Conservation (phyloP, 2,888 invertebrate genomes). For the Cactoblastis cactorum region DNA sequence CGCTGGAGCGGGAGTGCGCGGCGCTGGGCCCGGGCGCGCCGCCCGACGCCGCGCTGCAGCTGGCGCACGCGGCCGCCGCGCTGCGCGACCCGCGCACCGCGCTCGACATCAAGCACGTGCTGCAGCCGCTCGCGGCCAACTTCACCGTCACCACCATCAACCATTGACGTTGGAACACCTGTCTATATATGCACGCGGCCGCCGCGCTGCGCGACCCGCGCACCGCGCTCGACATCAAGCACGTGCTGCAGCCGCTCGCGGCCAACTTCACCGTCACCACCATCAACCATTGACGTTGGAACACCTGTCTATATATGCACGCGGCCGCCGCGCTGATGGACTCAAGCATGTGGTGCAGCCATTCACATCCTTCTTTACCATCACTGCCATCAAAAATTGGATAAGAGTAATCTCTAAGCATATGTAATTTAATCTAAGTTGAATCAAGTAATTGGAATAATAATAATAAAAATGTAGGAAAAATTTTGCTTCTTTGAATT, state of each 20-base stretch:
- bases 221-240: slow-evolving; percentile 69
- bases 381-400: no score
- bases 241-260: slow-evolving; percentile 56
- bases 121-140: slow-evolving; percentile 55
- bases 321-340: no score
- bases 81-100: slow-evolving; percentile 85
- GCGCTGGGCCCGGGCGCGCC: slow-evolving; percentile 87
- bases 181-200: slow-evolving; percentile 96
- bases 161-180: no score
- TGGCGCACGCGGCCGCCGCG: slow-evolving; percentile 92
- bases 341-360: no score
- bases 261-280: slow-evolving; percentile 51
- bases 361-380: no score
- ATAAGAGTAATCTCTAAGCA: no score
- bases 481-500: no score
- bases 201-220: slow-evolving; percentile 87
- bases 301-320: no score
- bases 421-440: no score
- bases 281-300: no score
- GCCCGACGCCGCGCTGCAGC: slow-evolving; percentile 92
- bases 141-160: slow-evolving; percentile 30
- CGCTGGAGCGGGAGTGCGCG: slow-evolving; percentile 93
- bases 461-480: no score
- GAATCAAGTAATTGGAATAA: no score
- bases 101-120: slow-evolving; percentile 63